Conservation (phyloP, 2,888 invertebrate species). For the Choreutis nemorana region DNA sequence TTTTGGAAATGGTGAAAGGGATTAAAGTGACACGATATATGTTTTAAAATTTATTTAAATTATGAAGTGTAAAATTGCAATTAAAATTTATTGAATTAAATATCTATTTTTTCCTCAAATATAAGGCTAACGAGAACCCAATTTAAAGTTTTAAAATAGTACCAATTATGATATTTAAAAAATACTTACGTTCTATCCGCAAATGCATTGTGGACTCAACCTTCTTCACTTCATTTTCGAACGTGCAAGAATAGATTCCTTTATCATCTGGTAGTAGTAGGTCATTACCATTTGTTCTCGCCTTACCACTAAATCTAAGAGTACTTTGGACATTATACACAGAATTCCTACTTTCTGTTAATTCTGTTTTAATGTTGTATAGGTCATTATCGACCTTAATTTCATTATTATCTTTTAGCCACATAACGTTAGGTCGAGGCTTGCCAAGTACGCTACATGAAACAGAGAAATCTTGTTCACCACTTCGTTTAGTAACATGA, state of each 20-base stretch:
- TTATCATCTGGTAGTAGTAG: slow-evolving; percentile 83
- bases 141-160: background rate
- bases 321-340: slow-evolving; percentile 86
- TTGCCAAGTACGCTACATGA: slow-evolving; percentile 89
- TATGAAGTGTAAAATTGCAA: too few relatives aligned
- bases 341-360: slow-evolving; percentile 78
- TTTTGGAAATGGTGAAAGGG: too few relatives aligned
- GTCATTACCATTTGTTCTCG: slow-evolving; percentile 78
- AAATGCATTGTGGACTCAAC: slow-evolving; percentile 90
- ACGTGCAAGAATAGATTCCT: slow-evolving; percentile 87
- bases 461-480: slow-evolving; percentile 80
- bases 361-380: slow-evolving; percentile 83
- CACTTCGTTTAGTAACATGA: slow-evolving; percentile 80
- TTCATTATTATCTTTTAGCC: slow-evolving; percentile 87
- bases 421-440: slow-evolving; percentile 82
- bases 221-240: slow-evolving; percentile 88
- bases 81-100: too few relatives aligned
- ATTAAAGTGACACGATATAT: too few relatives aligned
- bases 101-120: too few relatives aligned
- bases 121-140: too few relatives aligned
- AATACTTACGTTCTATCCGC: slow-evolving; percentile 83
- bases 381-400: slow-evolving; percentile 78
- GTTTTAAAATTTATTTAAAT: too few relatives aligned
- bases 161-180: slow-evolving; percentile 2
- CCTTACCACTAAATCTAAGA: slow-evolving; percentile 80